Evolutionary conservation across 2,113 vertebrate species (phyloP).

Genomic region (Tragulus kanchil): DNA sequence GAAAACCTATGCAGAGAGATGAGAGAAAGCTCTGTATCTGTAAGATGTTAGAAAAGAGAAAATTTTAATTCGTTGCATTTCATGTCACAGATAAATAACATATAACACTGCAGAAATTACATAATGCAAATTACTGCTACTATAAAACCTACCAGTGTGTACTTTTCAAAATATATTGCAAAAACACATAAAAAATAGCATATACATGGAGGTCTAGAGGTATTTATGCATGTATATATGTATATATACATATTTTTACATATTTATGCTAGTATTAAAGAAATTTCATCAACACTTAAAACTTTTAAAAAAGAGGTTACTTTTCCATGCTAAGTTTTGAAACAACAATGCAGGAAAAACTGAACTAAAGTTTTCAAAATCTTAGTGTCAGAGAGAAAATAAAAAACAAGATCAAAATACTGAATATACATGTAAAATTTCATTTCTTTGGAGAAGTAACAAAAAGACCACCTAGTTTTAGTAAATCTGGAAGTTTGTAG

Average conservation of each 20-base stretch:
- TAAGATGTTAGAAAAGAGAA: background rate
- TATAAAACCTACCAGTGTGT: background rate
- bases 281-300: background rate
- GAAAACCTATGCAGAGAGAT: background rate
- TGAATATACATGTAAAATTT: background rate
- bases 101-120: background rate
- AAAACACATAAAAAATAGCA: background rate
- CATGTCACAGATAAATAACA: background rate
- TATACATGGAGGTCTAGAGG: background rate
- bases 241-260: background rate
- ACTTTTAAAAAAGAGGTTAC: background rate
- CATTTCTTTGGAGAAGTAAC: background rate
- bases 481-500: background rate
- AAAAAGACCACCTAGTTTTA: background rate
- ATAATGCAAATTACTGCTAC: background rate
- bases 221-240: background rate
- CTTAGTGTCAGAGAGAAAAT: background rate
- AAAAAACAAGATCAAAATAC: background rate
- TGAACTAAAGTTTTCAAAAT: background rate
- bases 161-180: background rate
- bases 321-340: conserved; percentile 19
- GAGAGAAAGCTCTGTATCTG: background rate
- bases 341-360: background rate
- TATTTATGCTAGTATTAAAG: background rate
- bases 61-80: background rate